phyloP scores from a whole-genome alignment of 1,140 invertebrate species.

The Conus ventricosus region DNA sequence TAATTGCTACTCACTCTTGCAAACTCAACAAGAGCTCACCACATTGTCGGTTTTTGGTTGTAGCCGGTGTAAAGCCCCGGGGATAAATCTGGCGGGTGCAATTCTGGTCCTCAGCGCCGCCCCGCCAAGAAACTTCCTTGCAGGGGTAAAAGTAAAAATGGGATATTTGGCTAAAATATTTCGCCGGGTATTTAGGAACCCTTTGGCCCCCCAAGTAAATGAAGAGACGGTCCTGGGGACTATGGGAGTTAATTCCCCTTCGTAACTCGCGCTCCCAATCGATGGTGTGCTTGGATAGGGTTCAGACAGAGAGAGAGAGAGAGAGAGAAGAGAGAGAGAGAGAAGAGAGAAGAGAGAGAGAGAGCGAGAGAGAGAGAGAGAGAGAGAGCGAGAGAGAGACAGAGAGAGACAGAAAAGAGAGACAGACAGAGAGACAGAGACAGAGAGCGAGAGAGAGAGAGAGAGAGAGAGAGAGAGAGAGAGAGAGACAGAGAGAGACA shows the following conservation, averaged over 20 bases:
- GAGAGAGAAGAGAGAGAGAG: not conserved
- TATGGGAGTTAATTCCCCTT: conserved; percentile 27
- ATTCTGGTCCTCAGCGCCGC: not conserved
- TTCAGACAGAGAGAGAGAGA: not conserved
- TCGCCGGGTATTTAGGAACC: conserved; percentile 1
- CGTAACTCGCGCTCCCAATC: conserved; percentile 23
- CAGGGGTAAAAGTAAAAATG: not conserved
- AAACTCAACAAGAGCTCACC: too few species aligned
- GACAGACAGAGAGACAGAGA: not conserved
- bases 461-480: too few species aligned
- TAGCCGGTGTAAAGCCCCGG: not conserved
- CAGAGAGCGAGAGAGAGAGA: not conserved
- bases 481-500: too few species aligned
- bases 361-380: conserved; percentile 8
- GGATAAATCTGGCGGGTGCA: not conserved
- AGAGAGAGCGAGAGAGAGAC: not conserved
- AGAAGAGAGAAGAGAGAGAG: too few species aligned
- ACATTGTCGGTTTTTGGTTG: too few species aligned
- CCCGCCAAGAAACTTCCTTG: not conserved
- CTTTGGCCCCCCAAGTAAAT: not conserved
- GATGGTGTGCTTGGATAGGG: not conserved
- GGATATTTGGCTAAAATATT: conserved; percentile 28
- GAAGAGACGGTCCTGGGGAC: conserved; percentile 25
- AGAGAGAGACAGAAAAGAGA: not conserved
- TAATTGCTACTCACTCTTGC: too few species aligned